Base-by-base conservation (phyloP, 2,888 invertebrate genomes). In the Pachymerium ferrugineum region DNA sequence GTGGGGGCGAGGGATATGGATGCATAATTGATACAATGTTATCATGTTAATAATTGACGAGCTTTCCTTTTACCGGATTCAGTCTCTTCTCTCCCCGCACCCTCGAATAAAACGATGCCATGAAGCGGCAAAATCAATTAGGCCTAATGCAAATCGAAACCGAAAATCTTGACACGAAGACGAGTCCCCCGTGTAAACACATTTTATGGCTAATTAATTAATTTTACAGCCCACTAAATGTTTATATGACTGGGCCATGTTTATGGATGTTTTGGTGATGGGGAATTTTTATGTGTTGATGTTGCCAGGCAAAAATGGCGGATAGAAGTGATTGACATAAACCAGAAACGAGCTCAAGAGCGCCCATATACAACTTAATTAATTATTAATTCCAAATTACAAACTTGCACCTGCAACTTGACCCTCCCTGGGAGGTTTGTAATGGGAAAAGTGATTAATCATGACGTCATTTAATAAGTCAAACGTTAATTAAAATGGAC, bases 1-100 rank as follows among this genome's bases (percentile, higher is more conserved):
- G 22, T 19, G 16, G 25, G 25, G 2, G 62, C 14, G 62, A 25
- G n/a, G n/a, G n/a, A n/a, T n/a, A n/a, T n/a, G n/a, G 22, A 62
- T 62, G 62, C 62, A 62, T 62, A 62, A 62, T 62, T 62, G 62
- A 62, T 62, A 62, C 62, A 62, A 62, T 62, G 62, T 62, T 62
- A 62, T 62, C 62, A 62, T 28, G 12, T 62, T 62, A 62, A 62
- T 62, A 62, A 25, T 62, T 62, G 62, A 62, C 62, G 62, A 62
- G 62, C 28, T 22, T 62, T 62, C 28, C 28, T 62, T 25, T 62
- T 19, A 62, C 62, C 62, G 62, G 62, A 62, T 62, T 12, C 62
- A 54, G 16, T 14, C 38, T 16, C 38, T 16, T n/a, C 38, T 16
- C 38, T 3, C 12, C 25, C 22, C 62, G 22, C 28, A 12, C 28